phyloP scores from a whole-genome alignment of 2,888 invertebrate species.

The Taenaris catops region DNA sequence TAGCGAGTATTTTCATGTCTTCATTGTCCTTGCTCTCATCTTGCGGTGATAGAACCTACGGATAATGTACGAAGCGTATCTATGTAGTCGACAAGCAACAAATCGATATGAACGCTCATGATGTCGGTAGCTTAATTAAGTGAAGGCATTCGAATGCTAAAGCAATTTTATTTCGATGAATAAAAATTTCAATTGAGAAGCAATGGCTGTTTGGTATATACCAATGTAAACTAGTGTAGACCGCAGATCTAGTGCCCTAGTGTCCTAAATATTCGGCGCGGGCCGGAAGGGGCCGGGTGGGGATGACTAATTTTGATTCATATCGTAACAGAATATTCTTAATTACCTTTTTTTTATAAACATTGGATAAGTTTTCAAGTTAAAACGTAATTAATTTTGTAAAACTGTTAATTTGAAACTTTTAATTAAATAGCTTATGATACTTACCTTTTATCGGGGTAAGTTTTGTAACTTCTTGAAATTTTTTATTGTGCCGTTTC shows the following conservation, averaged over 20 bases:
- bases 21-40: slow-evolving; percentile 78
- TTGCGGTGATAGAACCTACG: slow-evolving; percentile 70
- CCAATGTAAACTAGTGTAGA: slow-evolving; percentile 37
- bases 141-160: slow-evolving; percentile 26
- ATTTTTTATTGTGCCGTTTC: no score
- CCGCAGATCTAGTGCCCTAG: slow-evolving; percentile 53
- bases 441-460: no score
- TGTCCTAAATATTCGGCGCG: slow-evolving; percentile 51
- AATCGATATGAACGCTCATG: slow-evolving; percentile 39
- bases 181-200: slow-evolving; percentile 21
- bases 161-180: slow-evolving; percentile 26
- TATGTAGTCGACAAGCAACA: slow-evolving; percentile 61
- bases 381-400: no score
- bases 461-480: no score
- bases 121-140: slow-evolving; percentile 25
- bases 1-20: slow-evolving; percentile 87
- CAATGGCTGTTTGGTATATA: slow-evolving; percentile 24
- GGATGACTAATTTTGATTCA: no score
- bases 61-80: slow-evolving; percentile 64
- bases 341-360: no score
- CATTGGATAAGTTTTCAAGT: no score
- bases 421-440: no score
- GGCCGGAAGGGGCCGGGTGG: slow-evolving; percentile 28
- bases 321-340: no score
- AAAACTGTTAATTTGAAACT: no score